Conservation (phyloP, 2,797 vertebrate species). For the Helostoma temminkii region DNA sequence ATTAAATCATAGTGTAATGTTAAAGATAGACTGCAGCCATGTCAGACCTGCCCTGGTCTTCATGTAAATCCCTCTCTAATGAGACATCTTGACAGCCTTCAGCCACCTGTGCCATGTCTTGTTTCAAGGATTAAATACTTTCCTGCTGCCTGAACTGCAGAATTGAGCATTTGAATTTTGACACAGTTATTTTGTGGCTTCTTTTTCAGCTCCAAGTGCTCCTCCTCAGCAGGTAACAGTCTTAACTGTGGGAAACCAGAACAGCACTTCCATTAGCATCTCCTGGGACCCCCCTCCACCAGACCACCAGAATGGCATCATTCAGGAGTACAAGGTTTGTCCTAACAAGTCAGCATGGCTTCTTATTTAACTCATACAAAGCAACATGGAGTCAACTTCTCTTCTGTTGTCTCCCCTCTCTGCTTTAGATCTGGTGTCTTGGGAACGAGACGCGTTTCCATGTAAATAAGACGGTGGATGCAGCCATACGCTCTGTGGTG, state of each 20-base stretch:
- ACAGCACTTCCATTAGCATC: constrained; percentile 98
- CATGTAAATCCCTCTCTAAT: constrained; percentile 78
- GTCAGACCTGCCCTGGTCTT: constrained; percentile 57
- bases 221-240: constrained; percentile 98
- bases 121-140: constrained; percentile 11
- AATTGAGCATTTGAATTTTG: constrained; percentile 5
- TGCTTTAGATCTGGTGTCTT: constrained; percentile 95
- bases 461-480: constrained; percentile 98
- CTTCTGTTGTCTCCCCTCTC: constrained; percentile 1
- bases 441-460: constrained; percentile 98
- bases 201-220: constrained; percentile 91
- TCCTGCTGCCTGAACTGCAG: constrained; percentile 2
- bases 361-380: constrained; percentile 16
- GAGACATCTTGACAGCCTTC: constrained; percentile 69
- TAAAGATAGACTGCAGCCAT: constrained; percentile 55
- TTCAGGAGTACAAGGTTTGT: constrained; percentile 97
- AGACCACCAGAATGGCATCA: constrained; percentile 98
- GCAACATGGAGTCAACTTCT: constrained; percentile 28
- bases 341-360: constrained; percentile 6
- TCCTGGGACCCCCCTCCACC: constrained; percentile 98
- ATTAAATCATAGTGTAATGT: constrained; percentile 76
- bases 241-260: constrained; percentile 94
- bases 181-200: constrained; percentile 31
- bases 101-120: constrained; percentile 55
- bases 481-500: constrained; percentile 96